phyloP scores from a whole-genome alignment of 2,797 vertebrate genomes.

The Apogon talboti region DNA sequence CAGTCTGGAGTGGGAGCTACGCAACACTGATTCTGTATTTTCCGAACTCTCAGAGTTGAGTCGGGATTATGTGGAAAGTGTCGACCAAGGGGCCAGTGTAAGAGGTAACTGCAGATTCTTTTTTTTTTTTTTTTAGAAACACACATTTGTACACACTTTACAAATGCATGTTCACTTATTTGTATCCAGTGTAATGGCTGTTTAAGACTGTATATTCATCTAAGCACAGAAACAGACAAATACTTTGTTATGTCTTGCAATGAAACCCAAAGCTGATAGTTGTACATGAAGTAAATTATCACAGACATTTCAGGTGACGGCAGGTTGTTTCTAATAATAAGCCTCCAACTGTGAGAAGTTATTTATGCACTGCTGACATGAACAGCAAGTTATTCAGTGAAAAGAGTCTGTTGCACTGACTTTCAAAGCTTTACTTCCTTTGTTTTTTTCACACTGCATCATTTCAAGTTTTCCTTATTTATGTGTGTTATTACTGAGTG shows the following conservation, averaged over 20 bases:
- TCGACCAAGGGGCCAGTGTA: slow-evolving; percentile 82
- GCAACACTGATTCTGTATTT: slow-evolving; percentile 86
- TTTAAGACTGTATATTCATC: too few relatives aligned
- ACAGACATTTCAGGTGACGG: background rate
- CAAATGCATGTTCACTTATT: slow-evolving; percentile 4
- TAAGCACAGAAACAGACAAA: background rate
- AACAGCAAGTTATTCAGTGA: slow-evolving; percentile 16
- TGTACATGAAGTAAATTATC: slow-evolving; percentile 6
- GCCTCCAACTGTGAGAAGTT: background rate
- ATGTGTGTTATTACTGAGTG: slow-evolving; percentile 1
- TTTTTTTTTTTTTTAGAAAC: background rate
- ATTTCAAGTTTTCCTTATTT: background rate
- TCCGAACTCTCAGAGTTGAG: slow-evolving; percentile 86
- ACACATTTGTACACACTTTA: background rate
- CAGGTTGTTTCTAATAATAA: slow-evolving; percentile 22
- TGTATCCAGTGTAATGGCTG: background rate
- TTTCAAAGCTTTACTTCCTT: slow-evolving; percentile 29
- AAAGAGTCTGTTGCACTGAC: background rate
- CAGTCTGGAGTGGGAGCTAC: slow-evolving; percentile 81
- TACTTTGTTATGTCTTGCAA: background rate
- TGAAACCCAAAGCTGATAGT: background rate
- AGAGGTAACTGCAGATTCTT: slow-evolving; percentile 69
- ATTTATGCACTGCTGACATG: slow-evolving; percentile 12
- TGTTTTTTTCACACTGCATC: background rate
- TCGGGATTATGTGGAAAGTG: slow-evolving; percentile 84